phyloP scores from a whole-genome alignment of 2,888 invertebrate genomes.

The Patella depressa region DNA sequence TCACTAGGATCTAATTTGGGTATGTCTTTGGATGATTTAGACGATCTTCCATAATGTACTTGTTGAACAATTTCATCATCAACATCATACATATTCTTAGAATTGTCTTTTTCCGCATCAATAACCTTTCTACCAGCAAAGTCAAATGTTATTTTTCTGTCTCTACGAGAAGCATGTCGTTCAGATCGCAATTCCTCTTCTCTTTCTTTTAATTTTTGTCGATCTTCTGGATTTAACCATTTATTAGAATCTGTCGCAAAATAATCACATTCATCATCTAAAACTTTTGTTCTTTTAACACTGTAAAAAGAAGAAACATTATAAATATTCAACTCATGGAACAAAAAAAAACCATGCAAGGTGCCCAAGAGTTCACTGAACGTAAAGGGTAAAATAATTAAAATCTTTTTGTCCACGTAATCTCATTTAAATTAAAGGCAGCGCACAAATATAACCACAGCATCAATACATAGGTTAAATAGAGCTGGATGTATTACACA shows the following conservation, averaged over 20 bases:
- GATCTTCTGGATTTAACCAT: conserved; percentile 84
- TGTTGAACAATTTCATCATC: conserved; percentile 67
- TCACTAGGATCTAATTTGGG: conserved; percentile 26
- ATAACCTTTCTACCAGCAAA: conserved; percentile 76
- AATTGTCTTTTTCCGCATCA: conserved; percentile 69
- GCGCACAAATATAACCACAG: too few relatives aligned
- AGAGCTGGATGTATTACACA: too few relatives aligned
- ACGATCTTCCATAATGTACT: conserved; percentile 59
- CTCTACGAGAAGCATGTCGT: conserved; percentile 80
- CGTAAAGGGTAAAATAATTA: too few relatives aligned
- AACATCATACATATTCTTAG: conserved; percentile 67
- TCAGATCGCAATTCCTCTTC: conserved; percentile 79
- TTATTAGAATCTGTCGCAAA: conserved; percentile 82
- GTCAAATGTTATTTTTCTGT: conserved; percentile 83
- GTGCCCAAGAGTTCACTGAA: background rate
- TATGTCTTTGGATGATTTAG: conserved; percentile 30
- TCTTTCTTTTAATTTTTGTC: conserved; percentile 78
- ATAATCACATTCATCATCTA: conserved; percentile 95
- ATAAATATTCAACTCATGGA: background rate
- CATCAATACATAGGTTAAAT: too few relatives aligned
- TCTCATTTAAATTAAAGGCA: too few relatives aligned
- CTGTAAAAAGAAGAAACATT: conserved; percentile 71
- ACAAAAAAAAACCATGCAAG: background rate
- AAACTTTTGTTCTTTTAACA: conserved; percentile 81
- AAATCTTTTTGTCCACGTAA: too few relatives aligned